These are phyloP conservation scores for Scaptomyza flava DNA, from an alignment of 2,888 invertebrate genomes.

Conservation along the genomic window DNA sequence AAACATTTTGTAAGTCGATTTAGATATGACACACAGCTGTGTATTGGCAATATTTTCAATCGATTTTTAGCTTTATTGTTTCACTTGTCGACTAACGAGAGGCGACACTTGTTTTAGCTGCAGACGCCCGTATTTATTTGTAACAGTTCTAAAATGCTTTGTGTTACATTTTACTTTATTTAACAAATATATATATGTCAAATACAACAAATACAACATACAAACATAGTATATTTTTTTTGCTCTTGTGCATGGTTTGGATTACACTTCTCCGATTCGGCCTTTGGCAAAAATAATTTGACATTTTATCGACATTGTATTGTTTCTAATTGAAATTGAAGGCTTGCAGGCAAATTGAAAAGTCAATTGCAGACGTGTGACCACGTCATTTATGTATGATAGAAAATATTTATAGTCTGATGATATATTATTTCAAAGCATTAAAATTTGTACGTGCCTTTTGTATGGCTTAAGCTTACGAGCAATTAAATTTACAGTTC, in stretches of 20 bases:
- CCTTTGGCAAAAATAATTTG: slow-evolving; percentile 8
- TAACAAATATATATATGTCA: slow-evolving; percentile 1
- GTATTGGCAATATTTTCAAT: slow-evolving; percentile 53
- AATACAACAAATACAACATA: not conserved
- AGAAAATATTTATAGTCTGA: not conserved
- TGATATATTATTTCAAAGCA: not conserved
- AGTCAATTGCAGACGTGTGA: slow-evolving; percentile 19
- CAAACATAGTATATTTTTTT: too few relatives aligned
- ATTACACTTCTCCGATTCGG: slow-evolving; percentile 8
- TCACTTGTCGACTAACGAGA: slow-evolving; percentile 46
- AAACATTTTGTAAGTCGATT: slow-evolving; percentile 25
- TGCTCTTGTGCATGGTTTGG: not conserved
- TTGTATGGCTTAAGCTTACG: too few relatives aligned
- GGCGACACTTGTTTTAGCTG: slow-evolving; percentile 49
- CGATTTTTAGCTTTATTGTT: slow-evolving; percentile 71
- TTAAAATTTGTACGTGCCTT: too few relatives aligned
- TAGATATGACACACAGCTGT: slow-evolving; percentile 39
- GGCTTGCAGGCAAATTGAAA: slow-evolving; percentile 26
- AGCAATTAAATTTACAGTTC: too few relatives aligned
- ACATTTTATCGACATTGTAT: slow-evolving; percentile 18
- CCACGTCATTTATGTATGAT: too few relatives aligned
- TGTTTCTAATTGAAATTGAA: slow-evolving; percentile 45
- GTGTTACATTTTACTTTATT: slow-evolving; percentile 1
- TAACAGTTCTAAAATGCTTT: slow-evolving; percentile 19
- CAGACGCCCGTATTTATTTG: slow-evolving; percentile 24